A percentile compares a stretch with the other conserved stretches of the same genome.
Conservation (phyloP, 2,113 vertebrate species). For the Cathartes aura region DNA sequence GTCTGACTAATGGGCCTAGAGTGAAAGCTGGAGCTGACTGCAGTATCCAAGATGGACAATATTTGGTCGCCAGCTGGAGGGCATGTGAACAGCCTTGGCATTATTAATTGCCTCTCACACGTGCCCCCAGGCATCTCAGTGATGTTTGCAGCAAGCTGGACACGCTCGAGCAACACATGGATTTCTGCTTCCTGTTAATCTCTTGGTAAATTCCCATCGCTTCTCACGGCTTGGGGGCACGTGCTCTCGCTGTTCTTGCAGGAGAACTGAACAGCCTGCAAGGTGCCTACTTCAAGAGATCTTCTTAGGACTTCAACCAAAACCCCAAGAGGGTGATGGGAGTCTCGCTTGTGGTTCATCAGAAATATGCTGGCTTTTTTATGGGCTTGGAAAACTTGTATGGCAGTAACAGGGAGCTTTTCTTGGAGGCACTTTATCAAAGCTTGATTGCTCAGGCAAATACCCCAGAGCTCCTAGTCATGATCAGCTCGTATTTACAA, state of each 20-base stretch:
- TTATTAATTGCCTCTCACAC: background rate
- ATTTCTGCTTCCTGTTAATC: background rate
- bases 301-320: background rate
- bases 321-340: background rate
- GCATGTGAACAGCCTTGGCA: background rate
- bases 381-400: background rate
- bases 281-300: background rate
- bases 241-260: background rate
- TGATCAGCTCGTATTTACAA: background rate
- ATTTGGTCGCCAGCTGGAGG: background rate
- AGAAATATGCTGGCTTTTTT: background rate
- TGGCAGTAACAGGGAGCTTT: background rate
- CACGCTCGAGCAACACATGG: accelerated
- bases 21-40: background rate
- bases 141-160: background rate
- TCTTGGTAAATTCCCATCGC: background rate
- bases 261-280: background rate
- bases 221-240: background rate
- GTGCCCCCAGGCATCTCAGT: background rate
- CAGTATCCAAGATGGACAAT: no score
- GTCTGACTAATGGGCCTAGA: background rate
- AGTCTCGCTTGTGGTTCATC: background rate
- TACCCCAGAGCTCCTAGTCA: background rate
- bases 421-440: background rate
- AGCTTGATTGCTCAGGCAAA: background rate